Evolutionary conservation across 1,140 invertebrate genomes (phyloP), one percentile per base, ranked within the genome.

Genomic region (Hirudo medicinalis): DNA sequence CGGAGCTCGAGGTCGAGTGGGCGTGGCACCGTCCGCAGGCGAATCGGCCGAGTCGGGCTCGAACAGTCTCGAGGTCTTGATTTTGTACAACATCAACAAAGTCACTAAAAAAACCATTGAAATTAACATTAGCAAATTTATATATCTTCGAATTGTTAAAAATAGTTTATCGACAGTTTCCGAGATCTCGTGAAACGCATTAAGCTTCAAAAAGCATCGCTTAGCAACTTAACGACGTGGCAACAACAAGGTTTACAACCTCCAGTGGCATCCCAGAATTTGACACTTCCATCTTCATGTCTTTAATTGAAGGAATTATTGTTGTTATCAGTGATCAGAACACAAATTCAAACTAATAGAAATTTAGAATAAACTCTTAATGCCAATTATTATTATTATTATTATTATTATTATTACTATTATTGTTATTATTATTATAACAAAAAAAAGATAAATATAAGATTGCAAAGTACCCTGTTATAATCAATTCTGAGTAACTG

Each of bases 401-500:
- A 49, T 49, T 9, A 49, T 15, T n/a, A n/a, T 49, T 15, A 49
- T 49, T 9, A 40, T 40, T 40, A n/a, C n/a, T n/a, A n/a, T 11
- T 40, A 40, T 6, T 40, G 4, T 40, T 40, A 40, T 40, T 6
- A 60, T 60, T 22, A 60, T 15, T 22, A 6, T 22, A 60, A 60
- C 4, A 60, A 60, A 22, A 60, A 63, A 63, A 25, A 63, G 29
- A 63, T 63, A 29, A 40, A 32, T 29, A 68, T 68, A 2, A 32
- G 15, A 15, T 9, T 68, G 32, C 2, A 8, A 25, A 36, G 13
- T 22, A 54, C 69, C 69, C 69, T 22, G 69, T 70, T 25, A 70
- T 70, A 43, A 70, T 70, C 6, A 70, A 53, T 54, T 70, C 69
- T 70, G 32, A 36, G 49, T 70, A 70, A 29, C 69, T 70, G 43